Evolutionary conservation across 1,140 invertebrate species (phyloP).

Genomic region (Papilio helenus): DNA sequence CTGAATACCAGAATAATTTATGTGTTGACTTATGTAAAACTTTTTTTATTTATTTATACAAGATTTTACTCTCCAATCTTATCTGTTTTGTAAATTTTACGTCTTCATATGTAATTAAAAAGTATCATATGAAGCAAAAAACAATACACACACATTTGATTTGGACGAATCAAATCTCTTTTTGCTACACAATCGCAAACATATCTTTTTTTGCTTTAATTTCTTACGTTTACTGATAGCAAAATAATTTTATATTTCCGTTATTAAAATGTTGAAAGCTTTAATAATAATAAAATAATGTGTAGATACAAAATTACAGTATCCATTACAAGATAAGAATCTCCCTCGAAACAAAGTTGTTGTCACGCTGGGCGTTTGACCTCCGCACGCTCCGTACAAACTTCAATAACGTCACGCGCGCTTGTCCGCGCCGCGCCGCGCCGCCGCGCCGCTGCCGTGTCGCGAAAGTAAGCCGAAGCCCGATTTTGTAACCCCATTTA

Average conservation of each 20-base stretch:
- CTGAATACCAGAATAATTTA: background rate
- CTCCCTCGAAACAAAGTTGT: conserved; percentile 18
- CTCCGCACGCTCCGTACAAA: conserved; percentile 40
- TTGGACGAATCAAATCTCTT: background rate
- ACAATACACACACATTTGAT: too few species aligned
- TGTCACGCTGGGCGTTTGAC: conserved; percentile 26
- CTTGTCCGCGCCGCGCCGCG: conserved; percentile 41
- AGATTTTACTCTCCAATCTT: too few species aligned
- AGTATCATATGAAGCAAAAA: background rate
- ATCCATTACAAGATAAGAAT: conserved; percentile 20
- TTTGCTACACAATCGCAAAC: too few species aligned
- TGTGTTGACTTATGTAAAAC: background rate
- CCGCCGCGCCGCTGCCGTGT: conserved; percentile 47
- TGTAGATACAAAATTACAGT: background rate
- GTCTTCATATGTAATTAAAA: too few species aligned
- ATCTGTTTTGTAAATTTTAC: background rate
- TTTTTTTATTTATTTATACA: background rate
- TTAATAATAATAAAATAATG: background rate
- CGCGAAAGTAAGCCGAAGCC: conserved; percentile 68
- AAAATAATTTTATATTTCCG: background rate
- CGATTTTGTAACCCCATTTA: conserved; percentile 53
- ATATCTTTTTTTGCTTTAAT: background rate
- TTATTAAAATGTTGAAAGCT: background rate
- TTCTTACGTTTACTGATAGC: background rate
- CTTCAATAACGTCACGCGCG: conserved; percentile 43